Evolutionary conservation across 1,140 invertebrate species (phyloP).

Genomic region (Drosophila kepulauana): DNA sequence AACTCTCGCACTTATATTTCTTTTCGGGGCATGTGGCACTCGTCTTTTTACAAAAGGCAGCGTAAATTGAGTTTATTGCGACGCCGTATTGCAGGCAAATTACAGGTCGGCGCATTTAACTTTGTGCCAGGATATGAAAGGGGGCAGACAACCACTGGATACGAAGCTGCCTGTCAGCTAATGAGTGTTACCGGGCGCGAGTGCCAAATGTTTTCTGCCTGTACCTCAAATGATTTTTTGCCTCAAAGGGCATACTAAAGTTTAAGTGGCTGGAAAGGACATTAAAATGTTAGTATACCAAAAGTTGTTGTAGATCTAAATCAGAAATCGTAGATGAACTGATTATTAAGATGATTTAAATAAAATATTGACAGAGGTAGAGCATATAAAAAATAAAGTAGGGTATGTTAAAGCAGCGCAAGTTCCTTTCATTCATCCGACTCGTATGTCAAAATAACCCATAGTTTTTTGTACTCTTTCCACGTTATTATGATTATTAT

Average conservation of each 20-base stretch:
- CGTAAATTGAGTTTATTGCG: slow-evolving; percentile 82
- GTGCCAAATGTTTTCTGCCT: slow-evolving; percentile 37
- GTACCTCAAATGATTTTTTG: neutral
- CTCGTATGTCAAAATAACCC: slow-evolving; percentile 32
- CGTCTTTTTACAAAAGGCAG: slow-evolving; percentile 58
- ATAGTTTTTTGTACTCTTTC: slow-evolving; percentile 19
- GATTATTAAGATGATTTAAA: too few relatives aligned
- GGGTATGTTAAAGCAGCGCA: neutral
- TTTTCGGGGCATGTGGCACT: slow-evolving; percentile 64
- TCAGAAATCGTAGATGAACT: too few relatives aligned
- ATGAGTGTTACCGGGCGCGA: slow-evolving; percentile 53
- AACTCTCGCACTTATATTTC: slow-evolving; percentile 17
- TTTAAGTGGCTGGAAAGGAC: neutral
- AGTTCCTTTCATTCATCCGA: neutral
- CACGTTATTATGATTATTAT: slow-evolving; percentile 39
- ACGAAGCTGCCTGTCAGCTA: slow-evolving; percentile 41
- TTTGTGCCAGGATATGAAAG: slow-evolving; percentile 78
- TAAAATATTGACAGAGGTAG: too few relatives aligned
- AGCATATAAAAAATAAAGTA: neutral
- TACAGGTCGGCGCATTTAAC: slow-evolving; percentile 84
- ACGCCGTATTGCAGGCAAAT: slow-evolving; percentile 81
- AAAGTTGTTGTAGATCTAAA: neutral
- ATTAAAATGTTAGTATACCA: neutral
- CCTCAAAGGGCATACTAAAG: neutral
- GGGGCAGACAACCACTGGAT: slow-evolving; percentile 25